phyloP scores from a whole-genome alignment of 2,888 invertebrate species.

The Teinopalpus imperialis region DNA sequence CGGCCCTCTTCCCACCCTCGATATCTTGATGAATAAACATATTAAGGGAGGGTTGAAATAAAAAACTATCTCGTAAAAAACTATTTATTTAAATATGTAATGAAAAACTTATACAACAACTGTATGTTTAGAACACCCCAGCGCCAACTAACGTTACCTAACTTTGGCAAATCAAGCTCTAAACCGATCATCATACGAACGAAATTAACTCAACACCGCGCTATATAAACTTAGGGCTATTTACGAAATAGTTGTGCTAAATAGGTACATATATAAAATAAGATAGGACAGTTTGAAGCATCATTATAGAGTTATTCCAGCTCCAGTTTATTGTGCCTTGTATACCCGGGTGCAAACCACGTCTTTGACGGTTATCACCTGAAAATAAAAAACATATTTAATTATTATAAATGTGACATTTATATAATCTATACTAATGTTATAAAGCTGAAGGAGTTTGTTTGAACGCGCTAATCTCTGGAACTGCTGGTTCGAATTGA shows the following conservation, averaged over 20 bases:
- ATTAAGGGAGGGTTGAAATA: too few relatives aligned
- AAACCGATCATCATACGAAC: constrained; percentile 29
- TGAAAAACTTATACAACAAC: constrained; percentile 72
- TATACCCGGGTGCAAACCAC: constrained; percentile 88
- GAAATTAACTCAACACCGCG: constrained; percentile 33
- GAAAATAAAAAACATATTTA: constrained; percentile 45
- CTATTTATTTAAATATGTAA: constrained; percentile 70
- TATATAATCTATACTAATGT: too few relatives aligned
- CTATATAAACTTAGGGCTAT: constrained; percentile 63
- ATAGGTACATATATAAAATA: constrained; percentile 44
- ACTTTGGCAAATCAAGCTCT: constrained; percentile 48
- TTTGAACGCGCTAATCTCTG: too few relatives aligned
- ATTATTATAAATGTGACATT: background rate
- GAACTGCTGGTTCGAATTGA: too few relatives aligned
- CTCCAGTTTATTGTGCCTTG: constrained; percentile 80
- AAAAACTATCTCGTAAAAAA: constrained; percentile 34
- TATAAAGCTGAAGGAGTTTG: too few relatives aligned
- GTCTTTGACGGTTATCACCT: constrained; percentile 88
- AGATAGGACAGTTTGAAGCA: constrained; percentile 40
- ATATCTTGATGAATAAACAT: too few relatives aligned
- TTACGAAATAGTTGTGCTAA: constrained; percentile 59
- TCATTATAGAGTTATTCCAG: constrained; percentile 60
- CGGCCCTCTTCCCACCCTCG: too few relatives aligned
- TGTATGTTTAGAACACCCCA: constrained; percentile 38
- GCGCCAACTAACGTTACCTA: constrained; percentile 41